Conservation (phyloP, 37 sponge, comb jelly and placozoan species). For the Chondrilla cf. caribensis region DNA sequence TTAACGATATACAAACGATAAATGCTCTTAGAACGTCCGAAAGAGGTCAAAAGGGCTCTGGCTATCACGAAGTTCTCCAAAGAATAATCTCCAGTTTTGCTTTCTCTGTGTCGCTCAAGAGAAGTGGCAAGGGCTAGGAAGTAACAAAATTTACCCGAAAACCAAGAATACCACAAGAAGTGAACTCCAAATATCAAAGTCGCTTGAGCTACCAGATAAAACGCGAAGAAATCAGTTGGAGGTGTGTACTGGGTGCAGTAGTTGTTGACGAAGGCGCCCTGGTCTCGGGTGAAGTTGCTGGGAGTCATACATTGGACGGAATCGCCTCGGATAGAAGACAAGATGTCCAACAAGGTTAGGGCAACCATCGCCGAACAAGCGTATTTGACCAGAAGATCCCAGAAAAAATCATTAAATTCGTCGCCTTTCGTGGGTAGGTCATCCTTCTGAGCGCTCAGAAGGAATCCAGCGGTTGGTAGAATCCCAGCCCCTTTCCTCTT, state of each 20-base stretch:
- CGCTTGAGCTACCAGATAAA: slow-evolving; percentile 34
- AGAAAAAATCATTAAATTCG: slow-evolving; percentile 52
- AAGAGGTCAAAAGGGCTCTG: slow-evolving; percentile 18
- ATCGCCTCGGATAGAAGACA: slow-evolving; percentile 42
- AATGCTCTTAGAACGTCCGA: background rate
- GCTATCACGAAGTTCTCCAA: slow-evolving; percentile 34
- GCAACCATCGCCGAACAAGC: slow-evolving; percentile 24
- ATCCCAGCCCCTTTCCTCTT: no score
- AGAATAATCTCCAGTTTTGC: slow-evolving; percentile 39
- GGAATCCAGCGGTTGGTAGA: no score
- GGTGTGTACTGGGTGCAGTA: slow-evolving; percentile 41
- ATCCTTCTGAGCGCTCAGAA: no score
- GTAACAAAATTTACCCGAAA: slow-evolving; percentile 48
- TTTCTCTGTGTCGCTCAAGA: slow-evolving; percentile 53
- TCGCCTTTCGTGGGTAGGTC: no score
- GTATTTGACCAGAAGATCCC: slow-evolving; percentile 36
- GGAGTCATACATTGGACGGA: slow-evolving; percentile 36
- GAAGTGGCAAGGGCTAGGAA: slow-evolving; percentile 37
- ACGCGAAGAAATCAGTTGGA: slow-evolving; percentile 34
- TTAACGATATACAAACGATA: background rate
- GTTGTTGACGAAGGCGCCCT: slow-evolving; percentile 33
- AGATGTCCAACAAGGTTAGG: slow-evolving; percentile 38
- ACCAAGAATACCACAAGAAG: slow-evolving; percentile 54
- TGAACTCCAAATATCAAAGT: slow-evolving; percentile 38
- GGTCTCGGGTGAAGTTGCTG: slow-evolving; percentile 27